Percentiles rank a stretch among this genome's conserved stretches.
These are phyloP conservation scores for Labroides dimidiatus DNA, from an alignment of 2,797 vertebrate species.

Conservation along the genomic window DNA sequence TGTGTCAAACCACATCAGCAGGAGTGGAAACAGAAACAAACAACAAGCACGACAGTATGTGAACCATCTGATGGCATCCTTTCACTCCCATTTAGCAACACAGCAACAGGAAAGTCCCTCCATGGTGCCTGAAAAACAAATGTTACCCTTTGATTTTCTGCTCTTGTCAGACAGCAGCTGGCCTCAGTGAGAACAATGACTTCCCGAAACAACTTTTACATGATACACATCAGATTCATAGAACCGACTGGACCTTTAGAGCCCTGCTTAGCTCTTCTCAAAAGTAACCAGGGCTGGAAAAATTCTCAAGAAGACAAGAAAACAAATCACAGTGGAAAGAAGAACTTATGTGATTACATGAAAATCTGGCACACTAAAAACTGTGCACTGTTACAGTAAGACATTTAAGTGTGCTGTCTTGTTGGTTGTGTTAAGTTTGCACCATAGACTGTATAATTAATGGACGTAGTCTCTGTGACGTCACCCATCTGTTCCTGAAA, in stretches of 20 bases:
- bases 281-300: too few relatives aligned
- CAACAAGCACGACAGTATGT: neutral
- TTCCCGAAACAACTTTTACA: conserved; percentile 37
- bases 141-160: conserved; percentile 20
- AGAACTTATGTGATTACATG: too few relatives aligned
- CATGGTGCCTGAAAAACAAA: conserved; percentile 10
- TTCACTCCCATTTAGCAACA: conserved; percentile 17
- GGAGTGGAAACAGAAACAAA: neutral
- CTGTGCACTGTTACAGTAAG: too few relatives aligned
- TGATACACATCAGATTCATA: conserved; percentile 4
- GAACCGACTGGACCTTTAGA: neutral
- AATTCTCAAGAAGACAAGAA: neutral
- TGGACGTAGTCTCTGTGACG: too few relatives aligned
- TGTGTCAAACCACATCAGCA: too few relatives aligned
- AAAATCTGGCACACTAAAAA: too few relatives aligned
- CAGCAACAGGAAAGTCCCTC: conserved; percentile 8
- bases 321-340: neutral
- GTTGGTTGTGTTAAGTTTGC: too few relatives aligned
- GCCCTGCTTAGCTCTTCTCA: too few relatives aligned
- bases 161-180: conserved; percentile 29
- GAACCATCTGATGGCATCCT: conserved; percentile 15
- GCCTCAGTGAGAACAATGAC: conserved; percentile 18
- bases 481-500: too few relatives aligned
- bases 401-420: too few relatives aligned
- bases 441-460: too few relatives aligned